These are phyloP conservation scores for Trogon melanurus DNA, from an alignment of 2,113 vertebrate species.

Conservation along the genomic window DNA sequence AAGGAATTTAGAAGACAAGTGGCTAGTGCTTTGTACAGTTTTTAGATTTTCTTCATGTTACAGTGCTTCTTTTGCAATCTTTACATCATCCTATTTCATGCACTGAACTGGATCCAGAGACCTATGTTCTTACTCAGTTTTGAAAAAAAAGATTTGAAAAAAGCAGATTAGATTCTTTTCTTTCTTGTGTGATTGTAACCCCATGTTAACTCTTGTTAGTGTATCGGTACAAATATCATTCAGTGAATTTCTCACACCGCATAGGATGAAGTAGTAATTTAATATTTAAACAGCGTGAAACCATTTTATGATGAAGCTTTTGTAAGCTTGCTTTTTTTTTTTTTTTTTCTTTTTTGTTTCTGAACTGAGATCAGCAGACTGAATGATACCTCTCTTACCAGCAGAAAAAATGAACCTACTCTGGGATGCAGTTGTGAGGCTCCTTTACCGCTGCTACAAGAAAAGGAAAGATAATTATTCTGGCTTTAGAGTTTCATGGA, in stretches of 20 bases:
- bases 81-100: not conserved
- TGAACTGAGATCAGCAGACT: not conserved
- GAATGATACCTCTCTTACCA: not conserved
- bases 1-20: slow-evolving; percentile 11
- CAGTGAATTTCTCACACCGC: not conserved
- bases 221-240: not conserved
- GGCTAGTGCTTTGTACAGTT: not conserved
- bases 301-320: not conserved
- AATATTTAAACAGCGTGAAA: not conserved
- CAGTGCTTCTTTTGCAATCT: not conserved
- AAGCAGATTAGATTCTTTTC: not conserved
- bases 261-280: not conserved
- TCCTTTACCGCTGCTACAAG: not conserved
- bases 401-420: not conserved
- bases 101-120: not conserved
- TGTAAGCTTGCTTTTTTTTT: not conserved
- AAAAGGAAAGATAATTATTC: not conserved
- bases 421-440: not conserved
- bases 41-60: not conserved
- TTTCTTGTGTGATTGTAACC: not conserved
- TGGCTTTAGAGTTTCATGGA: not conserved
- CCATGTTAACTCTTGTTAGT: not conserved
- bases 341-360: accelerated
- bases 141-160: not conserved
- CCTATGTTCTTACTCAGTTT: not conserved